These are phyloP conservation scores for Pteria penguin DNA, from an alignment of 2,888 invertebrate species.

Conservation along the genomic window DNA sequence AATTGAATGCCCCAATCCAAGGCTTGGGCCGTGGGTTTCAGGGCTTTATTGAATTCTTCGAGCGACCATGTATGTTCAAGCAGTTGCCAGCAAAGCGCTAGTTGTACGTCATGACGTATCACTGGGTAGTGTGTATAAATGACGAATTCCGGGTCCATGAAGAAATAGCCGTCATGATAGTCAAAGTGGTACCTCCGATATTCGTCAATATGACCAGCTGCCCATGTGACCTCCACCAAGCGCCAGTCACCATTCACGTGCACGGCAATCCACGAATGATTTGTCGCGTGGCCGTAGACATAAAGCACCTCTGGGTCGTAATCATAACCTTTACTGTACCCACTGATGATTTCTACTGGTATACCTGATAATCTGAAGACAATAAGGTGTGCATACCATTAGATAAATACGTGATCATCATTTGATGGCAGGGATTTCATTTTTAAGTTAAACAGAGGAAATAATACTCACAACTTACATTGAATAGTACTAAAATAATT, in stretches of 20 bases:
- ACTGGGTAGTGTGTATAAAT: slow-evolving; percentile 35
- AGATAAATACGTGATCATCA: not conserved
- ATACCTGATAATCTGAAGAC: slow-evolving; percentile 21
- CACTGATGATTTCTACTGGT: slow-evolving; percentile 30
- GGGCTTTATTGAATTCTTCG: slow-evolving; percentile 29
- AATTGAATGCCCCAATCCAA: slow-evolving; percentile 37
- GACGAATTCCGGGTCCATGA: slow-evolving; percentile 25
- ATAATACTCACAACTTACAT: too few relatives aligned
- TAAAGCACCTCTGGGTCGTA: slow-evolving; percentile 28
- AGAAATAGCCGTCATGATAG: slow-evolving; percentile 28
- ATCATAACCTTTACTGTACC: slow-evolving; percentile 40
- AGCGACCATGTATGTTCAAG: slow-evolving; percentile 24
- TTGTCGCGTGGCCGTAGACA: slow-evolving; percentile 6
- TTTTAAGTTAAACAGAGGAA: too few relatives aligned
- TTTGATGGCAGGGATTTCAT: not conserved
- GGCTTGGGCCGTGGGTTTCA: slow-evolving; percentile 34
- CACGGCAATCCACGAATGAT: slow-evolving; percentile 37
- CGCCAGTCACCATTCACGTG: slow-evolving; percentile 34
- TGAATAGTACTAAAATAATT: too few relatives aligned
- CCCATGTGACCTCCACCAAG: slow-evolving; percentile 37
- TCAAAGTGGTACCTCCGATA: slow-evolving; percentile 26
- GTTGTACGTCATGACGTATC: slow-evolving; percentile 4
- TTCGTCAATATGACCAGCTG: slow-evolving; percentile 32
- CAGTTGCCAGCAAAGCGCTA: slow-evolving; percentile 31
- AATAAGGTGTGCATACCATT: not conserved